Evolutionary conservation across 2,888 invertebrate species (phyloP), one percentile per base, ranked within the genome.

Genomic region (Stenolophus ochropezus): DNA sequence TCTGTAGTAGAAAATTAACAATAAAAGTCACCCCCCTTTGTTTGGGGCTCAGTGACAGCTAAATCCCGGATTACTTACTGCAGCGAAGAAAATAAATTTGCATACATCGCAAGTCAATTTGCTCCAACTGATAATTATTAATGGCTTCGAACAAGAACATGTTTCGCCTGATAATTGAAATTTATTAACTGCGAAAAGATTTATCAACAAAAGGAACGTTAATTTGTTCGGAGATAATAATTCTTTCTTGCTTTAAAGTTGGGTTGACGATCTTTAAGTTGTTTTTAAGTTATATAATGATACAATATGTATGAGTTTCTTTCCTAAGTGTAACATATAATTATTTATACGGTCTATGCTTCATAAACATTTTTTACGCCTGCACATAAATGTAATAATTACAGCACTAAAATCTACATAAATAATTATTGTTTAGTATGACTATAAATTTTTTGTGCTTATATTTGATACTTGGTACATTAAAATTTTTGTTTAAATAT

Each of bases 81-180:
- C 65, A 69, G 27, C 65, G 65, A 69, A 69, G 20, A 33, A 69
- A 69, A 69, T 69, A 69, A 69, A 69, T 69, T 69, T 69, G 65
- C 65, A 58, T 58, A 58, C 8, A 69, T 69, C 18, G 27, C 33
- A 16, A 33, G 65, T 69, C 65, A 69, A 33, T 33, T 33, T 27
- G 33, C 27, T 33, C 14, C 11, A 61, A n/a, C 65, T 69, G 65
- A 69, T 69, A 69, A 69, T 69, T 69, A 69, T 69, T 69, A 69
- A 69, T 69, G 65, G 33, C 33, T 69, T 1, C 33, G 65, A 69
- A 33, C 27, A 18, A 69, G 65, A 69, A 27, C 18, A 33, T 61
- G 61, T 69, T 61, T 33, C 65, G 42, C 8, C 8, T 16, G 65
- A 69, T 69, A 69, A 69, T 69, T 69, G 65, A 69, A 69, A 33